phyloP scores from a whole-genome alignment of 2,888 invertebrate species.

The Eristalis arbustorum region DNA sequence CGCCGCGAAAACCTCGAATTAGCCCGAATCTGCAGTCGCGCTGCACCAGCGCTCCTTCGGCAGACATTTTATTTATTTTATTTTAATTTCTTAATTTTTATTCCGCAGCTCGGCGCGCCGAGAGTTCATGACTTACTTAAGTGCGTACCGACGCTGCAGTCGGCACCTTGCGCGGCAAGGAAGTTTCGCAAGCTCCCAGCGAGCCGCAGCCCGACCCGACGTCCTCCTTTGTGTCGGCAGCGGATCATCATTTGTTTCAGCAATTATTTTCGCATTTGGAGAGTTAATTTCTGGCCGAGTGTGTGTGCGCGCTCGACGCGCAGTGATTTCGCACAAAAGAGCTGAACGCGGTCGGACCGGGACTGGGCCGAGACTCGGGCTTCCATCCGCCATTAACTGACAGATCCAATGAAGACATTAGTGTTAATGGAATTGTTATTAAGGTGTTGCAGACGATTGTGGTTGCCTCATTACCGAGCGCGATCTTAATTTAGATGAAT shows the following conservation, averaged over 20 bases:
- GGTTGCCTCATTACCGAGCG: constrained; percentile 66
- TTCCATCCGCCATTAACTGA: constrained; percentile 73
- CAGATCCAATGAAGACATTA: constrained; percentile 80
- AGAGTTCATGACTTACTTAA: constrained; percentile 61
- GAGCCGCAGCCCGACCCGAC: constrained; percentile 6
- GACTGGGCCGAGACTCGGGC: not conserved
- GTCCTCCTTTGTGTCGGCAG: constrained; percentile 22
- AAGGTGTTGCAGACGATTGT: constrained; percentile 75
- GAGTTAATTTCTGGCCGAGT: constrained; percentile 72
- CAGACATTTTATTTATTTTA: constrained; percentile 59
- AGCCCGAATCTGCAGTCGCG: constrained; percentile 1
- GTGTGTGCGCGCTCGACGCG: constrained; percentile 9
- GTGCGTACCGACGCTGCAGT: constrained; percentile 41
- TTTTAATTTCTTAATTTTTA: constrained; percentile 67
- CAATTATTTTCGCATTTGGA: constrained; percentile 80
- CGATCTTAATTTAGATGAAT: constrained; percentile 70
- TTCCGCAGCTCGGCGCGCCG: not conserved
- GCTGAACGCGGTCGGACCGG: not conserved
- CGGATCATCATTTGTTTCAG: constrained; percentile 74
- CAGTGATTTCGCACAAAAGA: constrained; percentile 30
- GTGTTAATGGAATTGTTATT: constrained; percentile 80
- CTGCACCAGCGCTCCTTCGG: not conserved
- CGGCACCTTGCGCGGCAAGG: constrained; percentile 18
- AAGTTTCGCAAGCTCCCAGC: not conserved
- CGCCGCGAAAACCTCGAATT: constrained; percentile 49